Evolutionary conservation across 2,113 vertebrate species (phyloP).

Genomic region (Lepus americanus): DNA sequence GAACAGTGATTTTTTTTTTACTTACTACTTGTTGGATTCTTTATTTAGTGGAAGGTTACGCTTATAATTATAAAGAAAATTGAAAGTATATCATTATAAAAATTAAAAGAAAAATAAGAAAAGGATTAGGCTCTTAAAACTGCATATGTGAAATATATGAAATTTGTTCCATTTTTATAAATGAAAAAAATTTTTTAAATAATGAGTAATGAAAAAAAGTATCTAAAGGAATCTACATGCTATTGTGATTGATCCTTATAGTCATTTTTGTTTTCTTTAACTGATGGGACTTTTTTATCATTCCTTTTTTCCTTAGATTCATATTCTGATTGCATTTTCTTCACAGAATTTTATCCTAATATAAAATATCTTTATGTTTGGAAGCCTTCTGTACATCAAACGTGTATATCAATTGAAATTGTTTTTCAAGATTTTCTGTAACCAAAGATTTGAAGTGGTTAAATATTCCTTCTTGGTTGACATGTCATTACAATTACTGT

Average conservation of each 20-base stretch:
- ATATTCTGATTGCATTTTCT: neutral
- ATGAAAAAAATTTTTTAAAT: no score
- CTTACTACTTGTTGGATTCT: no score
- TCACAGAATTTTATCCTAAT: constrained; percentile 35
- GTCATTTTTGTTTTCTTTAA: neutral
- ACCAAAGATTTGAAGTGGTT: constrained; percentile 49
- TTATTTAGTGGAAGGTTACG: no score
- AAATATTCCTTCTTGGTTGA: constrained; percentile 48
- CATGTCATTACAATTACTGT: neutral
- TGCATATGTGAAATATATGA: no score
- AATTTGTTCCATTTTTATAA: no score
- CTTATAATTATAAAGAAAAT: no score
- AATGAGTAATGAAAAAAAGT: no score
- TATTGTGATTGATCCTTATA: neutral
- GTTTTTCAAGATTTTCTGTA: constrained; percentile 57
- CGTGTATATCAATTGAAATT: constrained; percentile 23
- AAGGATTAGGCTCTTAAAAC: no score
- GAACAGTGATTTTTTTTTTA: no score
- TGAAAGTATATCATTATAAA: no score
- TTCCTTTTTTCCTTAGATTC: constrained; percentile 42
- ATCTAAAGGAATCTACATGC: neutral
- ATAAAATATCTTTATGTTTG: constrained; percentile 50
- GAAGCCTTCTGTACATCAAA: constrained; percentile 36
- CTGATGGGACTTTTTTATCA: constrained; percentile 10
- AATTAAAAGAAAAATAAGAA: no score